These are phyloP conservation scores for Pedionomus torquatus DNA, from an alignment of 2,113 vertebrate genomes.

Conservation along the genomic window DNA sequence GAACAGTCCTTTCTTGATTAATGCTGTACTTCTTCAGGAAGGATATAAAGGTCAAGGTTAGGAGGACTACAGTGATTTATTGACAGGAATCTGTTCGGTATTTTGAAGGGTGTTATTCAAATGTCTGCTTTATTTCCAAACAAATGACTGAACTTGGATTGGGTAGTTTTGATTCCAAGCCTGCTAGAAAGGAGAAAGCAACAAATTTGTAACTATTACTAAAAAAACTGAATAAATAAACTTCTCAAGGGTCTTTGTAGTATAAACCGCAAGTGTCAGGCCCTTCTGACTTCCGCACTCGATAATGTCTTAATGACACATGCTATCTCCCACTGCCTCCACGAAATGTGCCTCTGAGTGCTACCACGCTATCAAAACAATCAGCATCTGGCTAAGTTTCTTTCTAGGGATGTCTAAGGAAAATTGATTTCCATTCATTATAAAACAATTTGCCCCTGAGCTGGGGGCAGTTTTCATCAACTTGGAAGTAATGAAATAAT, in stretches of 20 bases:
- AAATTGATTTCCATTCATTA: conserved; percentile 44
- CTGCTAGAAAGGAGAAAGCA: neutral
- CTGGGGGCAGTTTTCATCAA: conserved; percentile 11
- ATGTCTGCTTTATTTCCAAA: conserved; percentile 54
- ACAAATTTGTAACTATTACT: neutral
- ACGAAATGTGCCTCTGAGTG: neutral
- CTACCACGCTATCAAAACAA: conserved; percentile 16
- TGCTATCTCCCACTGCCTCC: neutral
- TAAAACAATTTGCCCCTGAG: conserved; percentile 20
- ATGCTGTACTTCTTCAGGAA: conserved; percentile 46
- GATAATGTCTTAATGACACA: neutral
- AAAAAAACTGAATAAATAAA: conserved; percentile 11
- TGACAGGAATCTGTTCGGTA: conserved; percentile 43
- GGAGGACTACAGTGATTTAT: conserved; percentile 55
- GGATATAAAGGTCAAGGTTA: conserved; percentile 62
- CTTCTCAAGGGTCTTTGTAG: neutral
- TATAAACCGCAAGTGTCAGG: neutral
- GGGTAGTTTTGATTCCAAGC: conserved; percentile 36
- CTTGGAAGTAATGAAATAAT: neutral
- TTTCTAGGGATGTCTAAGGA: neutral
- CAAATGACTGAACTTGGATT: conserved; percentile 32
- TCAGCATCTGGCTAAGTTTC: neutral
- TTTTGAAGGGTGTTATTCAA: conserved; percentile 60
- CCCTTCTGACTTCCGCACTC: neutral
- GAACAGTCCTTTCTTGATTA: conserved; percentile 48